A percentile compares a stretch with the other conserved stretches of the same genome.
phyloP scores from a whole-genome alignment of 1,140 invertebrate species.

The Hestina assimilis region DNA sequence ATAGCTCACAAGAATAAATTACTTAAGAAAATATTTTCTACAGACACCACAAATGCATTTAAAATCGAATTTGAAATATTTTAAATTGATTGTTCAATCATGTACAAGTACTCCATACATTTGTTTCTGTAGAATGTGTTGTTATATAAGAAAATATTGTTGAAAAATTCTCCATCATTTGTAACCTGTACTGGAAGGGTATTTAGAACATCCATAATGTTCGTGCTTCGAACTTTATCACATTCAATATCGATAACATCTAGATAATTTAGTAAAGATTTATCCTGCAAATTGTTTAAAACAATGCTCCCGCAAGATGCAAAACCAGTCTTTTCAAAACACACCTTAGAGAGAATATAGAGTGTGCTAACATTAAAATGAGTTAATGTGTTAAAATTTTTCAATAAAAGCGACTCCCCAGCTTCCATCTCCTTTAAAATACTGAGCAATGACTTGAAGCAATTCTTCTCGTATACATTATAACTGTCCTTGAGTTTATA shows the following conservation, averaged over 20 bases:
- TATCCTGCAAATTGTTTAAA: slow-evolving; percentile 50
- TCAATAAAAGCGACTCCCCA: slow-evolving; percentile 52
- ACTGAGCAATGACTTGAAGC: slow-evolving; percentile 50
- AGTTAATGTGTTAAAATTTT: slow-evolving; percentile 61
- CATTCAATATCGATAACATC: slow-evolving; percentile 51
- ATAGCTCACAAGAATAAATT: slow-evolving; percentile 41
- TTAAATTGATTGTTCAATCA: slow-evolving; percentile 50
- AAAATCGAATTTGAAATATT: slow-evolving; percentile 28
- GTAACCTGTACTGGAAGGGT: slow-evolving; percentile 56
- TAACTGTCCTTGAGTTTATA: slow-evolving; percentile 51
- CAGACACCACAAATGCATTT: slow-evolving; percentile 33
- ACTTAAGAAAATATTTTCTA: slow-evolving; percentile 49
- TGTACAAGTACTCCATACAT: slow-evolving; percentile 58
- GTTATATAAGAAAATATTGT: slow-evolving; percentile 66
- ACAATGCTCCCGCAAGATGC: slow-evolving; percentile 51
- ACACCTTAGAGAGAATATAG: slow-evolving; percentile 57
- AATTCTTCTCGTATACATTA: slow-evolving; percentile 59
- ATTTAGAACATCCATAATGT: slow-evolving; percentile 58
- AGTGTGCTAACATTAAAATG: slow-evolving; percentile 72
- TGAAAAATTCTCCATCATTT: slow-evolving; percentile 62
- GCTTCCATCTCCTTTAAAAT: slow-evolving; percentile 43
- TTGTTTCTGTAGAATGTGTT: slow-evolving; percentile 70
- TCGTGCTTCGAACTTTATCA: slow-evolving; percentile 42
- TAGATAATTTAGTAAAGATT: slow-evolving; percentile 44
- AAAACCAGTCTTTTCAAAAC: slow-evolving; percentile 65